phyloP scores from a whole-genome alignment of 2,113 vertebrate genomes.

The Gobius niger region DNA sequence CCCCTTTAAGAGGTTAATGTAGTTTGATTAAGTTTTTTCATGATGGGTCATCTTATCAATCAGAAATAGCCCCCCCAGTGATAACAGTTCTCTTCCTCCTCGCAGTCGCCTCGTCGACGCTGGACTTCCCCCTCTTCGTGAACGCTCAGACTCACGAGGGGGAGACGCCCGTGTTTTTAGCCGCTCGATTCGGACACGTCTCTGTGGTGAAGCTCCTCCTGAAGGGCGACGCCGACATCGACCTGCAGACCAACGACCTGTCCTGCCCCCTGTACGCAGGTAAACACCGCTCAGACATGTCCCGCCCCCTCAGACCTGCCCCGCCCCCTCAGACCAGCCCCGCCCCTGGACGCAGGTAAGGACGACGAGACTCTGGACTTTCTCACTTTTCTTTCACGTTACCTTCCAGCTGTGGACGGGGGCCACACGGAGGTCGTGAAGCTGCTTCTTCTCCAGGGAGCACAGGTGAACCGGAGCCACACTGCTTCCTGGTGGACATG shows the following conservation, averaged over 20 bases:
- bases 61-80: too few species aligned
- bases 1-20: too few species aligned
- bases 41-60: too few species aligned
- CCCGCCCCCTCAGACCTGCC: too few species aligned
- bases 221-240: constrained; percentile 77
- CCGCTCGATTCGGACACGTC: constrained; percentile 79
- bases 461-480: constrained; percentile 82
- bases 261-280: constrained; percentile 89
- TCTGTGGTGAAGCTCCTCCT: constrained; percentile 77
- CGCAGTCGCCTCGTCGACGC: constrained; percentile 65
- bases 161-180: constrained; percentile 83
- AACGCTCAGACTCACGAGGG: constrained; percentile 86
- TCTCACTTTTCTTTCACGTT: too few species aligned
- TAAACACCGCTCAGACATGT: constrained; percentile 49
- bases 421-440: constrained; percentile 75
- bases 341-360: too few species aligned
- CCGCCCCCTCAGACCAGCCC: too few species aligned
- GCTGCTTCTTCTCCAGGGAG: constrained; percentile 80
- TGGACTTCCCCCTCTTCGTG: constrained; percentile 59
- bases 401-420: constrained; percentile 78
- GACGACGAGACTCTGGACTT: too few species aligned
- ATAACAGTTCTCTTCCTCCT: too few species aligned
- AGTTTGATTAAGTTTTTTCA: too few species aligned
- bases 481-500: constrained; percentile 90
- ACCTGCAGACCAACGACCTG: constrained; percentile 82